A percentile compares a stretch with the other conserved stretches of the same genome.
Conservation (phyloP, 2,888 invertebrate species). For the Dinocampus coccinellae region DNA sequence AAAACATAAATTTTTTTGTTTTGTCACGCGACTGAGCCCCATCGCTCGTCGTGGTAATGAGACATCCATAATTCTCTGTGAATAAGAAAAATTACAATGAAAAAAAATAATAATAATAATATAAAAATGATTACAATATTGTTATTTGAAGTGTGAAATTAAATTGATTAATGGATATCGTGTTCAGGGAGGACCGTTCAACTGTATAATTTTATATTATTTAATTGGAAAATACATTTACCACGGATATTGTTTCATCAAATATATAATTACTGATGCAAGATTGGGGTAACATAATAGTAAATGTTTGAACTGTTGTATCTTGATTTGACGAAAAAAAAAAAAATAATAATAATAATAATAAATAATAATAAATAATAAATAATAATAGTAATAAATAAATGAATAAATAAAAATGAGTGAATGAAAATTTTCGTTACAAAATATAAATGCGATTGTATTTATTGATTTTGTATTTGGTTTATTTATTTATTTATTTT, state of each 20-base stretch:
- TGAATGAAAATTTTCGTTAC: background rate
- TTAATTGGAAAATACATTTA: background rate
- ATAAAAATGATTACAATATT: background rate
- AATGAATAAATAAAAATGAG: background rate
- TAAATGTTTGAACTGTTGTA: too few relatives aligned
- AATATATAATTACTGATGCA: background rate
- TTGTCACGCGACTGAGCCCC: constrained; percentile 24
- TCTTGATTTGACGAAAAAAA: too few relatives aligned
- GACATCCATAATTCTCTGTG: constrained; percentile 24
- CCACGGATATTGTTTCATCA: background rate
- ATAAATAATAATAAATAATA: background rate
- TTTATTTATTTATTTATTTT: background rate
- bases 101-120: background rate
- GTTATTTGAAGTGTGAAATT: background rate
- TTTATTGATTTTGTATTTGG: background rate
- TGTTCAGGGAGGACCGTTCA: background rate
- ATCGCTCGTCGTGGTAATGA: constrained; percentile 5
- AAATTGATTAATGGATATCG: background rate
- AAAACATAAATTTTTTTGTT: constrained; percentile 4
- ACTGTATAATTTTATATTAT: background rate
- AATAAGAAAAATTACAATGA: background rate
- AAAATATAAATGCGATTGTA: background rate
- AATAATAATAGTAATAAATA: background rate
- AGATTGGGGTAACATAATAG: background rate
- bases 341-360: background rate